Conservation (phyloP, 2,888 invertebrate species). For the Drosophila vallismaia region DNA sequence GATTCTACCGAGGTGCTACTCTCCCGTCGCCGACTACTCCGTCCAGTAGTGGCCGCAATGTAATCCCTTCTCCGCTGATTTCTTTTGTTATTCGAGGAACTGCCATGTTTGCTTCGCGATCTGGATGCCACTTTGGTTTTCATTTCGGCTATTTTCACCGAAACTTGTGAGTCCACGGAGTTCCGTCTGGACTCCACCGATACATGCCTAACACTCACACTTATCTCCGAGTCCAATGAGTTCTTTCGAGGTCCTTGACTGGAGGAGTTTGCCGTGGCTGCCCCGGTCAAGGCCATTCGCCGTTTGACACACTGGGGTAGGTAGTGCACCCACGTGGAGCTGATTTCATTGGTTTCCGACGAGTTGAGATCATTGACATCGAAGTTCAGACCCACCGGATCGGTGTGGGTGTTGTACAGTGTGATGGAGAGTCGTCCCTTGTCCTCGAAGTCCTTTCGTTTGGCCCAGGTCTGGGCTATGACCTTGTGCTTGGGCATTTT, state of each 20-base stretch:
- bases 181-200: constrained; percentile 94
- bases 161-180: constrained; percentile 93
- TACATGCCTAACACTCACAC: constrained; percentile 91
- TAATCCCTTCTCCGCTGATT: constrained; percentile 81
- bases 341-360: constrained; percentile 92
- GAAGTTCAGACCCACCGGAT: constrained; percentile 93
- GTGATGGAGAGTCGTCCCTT: constrained; percentile 94
- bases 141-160: constrained; percentile 93
- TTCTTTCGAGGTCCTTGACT: constrained; percentile 87
- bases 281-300: constrained; percentile 91
- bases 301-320: constrained; percentile 93
- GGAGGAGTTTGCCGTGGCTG: constrained; percentile 84
- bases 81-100: constrained; percentile 68
- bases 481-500: constrained; percentile 94
- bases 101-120: constrained; percentile 77
- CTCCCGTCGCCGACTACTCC: constrained; percentile 84
- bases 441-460: constrained; percentile 92
- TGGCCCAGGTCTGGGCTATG: constrained; percentile 95
- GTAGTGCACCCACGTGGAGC: constrained; percentile 96
- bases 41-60: constrained; percentile 76
- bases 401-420: constrained; percentile 93
- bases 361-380: constrained; percentile 87
- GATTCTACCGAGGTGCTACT: constrained; percentile 93
- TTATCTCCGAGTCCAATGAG: constrained; percentile 88
- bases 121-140: constrained; percentile 89